Conservation (phyloP, 2,888 invertebrate species). For the Strigamia crassipes region DNA sequence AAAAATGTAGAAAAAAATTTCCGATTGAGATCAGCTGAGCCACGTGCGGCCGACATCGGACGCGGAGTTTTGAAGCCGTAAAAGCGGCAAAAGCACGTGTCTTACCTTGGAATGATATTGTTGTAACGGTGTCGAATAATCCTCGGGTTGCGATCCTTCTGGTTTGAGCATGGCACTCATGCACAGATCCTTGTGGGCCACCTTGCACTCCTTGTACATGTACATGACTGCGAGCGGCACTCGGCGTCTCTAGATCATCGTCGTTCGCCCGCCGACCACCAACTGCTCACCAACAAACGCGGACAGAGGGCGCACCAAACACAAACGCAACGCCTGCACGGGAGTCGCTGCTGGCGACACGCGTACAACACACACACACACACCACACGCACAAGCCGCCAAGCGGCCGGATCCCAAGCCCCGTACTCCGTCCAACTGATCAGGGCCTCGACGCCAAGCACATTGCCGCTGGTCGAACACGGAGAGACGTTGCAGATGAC, state of each 20-base stretch:
- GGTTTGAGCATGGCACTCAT: conserved; percentile 51
- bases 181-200: conserved; percentile 51
- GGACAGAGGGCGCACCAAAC: conserved; percentile 43
- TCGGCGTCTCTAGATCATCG: conserved; percentile 47
- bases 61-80: neutral
- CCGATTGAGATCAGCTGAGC: conserved; percentile 41
- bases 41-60: conserved; percentile 27
- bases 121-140: conserved; percentile 49
- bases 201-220: conserved; percentile 51
- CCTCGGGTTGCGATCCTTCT: conserved; percentile 47
- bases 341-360: conserved; percentile 42
- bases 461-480: conserved; percentile 31
- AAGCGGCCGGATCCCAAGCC: conserved; percentile 38
- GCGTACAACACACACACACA: conserved; percentile 39
- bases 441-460: neutral
- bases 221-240: conserved; percentile 48
- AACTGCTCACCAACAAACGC: conserved; percentile 43
- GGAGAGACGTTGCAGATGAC: conserved; percentile 17
- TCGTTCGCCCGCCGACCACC: conserved; percentile 45
- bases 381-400: conserved; percentile 36
- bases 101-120: conserved; percentile 51
- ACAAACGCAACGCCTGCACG: conserved; percentile 40
- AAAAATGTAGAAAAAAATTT: neutral
- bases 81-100: conserved; percentile 20
- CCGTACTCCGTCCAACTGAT: conserved; percentile 32